These are phyloP conservation scores for Poecilia wingei DNA, from an alignment of 2,797 vertebrate species.

Conservation along the genomic window DNA sequence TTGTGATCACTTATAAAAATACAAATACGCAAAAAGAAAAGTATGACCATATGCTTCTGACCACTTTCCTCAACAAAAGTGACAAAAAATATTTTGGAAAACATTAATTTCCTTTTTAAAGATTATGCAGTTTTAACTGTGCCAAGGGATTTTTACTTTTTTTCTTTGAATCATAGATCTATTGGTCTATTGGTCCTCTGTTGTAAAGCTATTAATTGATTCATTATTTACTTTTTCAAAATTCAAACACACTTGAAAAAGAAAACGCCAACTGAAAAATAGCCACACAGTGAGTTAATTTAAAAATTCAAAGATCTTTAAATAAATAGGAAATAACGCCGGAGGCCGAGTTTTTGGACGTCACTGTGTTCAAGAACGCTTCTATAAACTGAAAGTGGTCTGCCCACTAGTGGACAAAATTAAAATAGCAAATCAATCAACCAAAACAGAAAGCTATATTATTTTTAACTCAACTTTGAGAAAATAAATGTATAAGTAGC, in stretches of 20 bases:
- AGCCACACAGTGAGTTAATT: neutral
- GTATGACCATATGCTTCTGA: neutral
- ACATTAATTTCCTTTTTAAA: neutral
- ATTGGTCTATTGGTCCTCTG: neutral
- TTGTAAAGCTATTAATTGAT: neutral
- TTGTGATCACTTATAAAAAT: neutral
- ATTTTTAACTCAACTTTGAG: neutral
- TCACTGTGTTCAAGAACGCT: neutral
- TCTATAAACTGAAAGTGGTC: conserved; percentile 10
- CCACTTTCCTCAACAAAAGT: neutral
- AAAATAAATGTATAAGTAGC: neutral
- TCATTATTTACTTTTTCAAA: neutral
- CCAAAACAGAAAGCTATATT: neutral
- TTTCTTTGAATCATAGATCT: neutral
- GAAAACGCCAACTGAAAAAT: neutral
- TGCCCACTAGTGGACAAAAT: conserved; percentile 23
- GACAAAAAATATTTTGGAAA: neutral
- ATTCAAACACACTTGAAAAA: neutral
- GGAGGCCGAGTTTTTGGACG: neutral
- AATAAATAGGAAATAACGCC: neutral
- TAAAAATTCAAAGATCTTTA: neutral
- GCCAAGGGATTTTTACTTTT: neutral
- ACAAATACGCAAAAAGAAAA: neutral
- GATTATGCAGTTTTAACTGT: neutral
- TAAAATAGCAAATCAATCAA: neutral